Evolutionary conservation across 1,140 invertebrate species (phyloP).

Genomic region (Maconellicoccus hirsutus): DNA sequence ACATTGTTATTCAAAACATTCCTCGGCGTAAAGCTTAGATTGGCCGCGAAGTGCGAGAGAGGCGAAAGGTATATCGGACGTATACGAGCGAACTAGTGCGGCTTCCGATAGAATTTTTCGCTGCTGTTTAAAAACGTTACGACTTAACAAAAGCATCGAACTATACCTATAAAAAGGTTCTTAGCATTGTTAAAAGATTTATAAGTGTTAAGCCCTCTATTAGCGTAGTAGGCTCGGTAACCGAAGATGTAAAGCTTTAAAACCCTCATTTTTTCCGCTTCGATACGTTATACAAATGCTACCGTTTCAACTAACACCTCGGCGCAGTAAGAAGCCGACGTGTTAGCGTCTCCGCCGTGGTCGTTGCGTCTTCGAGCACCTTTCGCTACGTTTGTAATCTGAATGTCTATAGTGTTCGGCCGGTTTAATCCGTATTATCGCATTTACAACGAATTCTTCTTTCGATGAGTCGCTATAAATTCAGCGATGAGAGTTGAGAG

Average conservation of each 20-base stretch:
- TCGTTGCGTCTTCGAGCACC: background rate
- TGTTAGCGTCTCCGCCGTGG: no score
- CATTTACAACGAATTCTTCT: no score
- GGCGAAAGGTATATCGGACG: background rate
- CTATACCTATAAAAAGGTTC: constrained; percentile 10
- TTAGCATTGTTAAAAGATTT: constrained; percentile 22
- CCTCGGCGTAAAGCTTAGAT: background rate
- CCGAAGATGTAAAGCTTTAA: constrained; percentile 13
- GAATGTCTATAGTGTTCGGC: no score
- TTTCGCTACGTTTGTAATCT: no score
- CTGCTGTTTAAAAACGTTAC: constrained; percentile 16
- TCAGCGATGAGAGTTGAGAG: no score
- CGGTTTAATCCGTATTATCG: no score
- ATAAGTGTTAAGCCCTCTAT: constrained; percentile 18
- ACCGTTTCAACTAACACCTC: constrained; percentile 19
- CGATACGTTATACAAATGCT: constrained; percentile 21
- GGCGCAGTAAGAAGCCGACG: background rate
- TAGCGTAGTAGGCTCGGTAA: constrained; percentile 1
- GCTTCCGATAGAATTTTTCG: constrained; percentile 12
- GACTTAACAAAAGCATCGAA: background rate
- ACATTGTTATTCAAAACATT: constrained; percentile 12
- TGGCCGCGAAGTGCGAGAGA: background rate
- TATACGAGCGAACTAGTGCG: background rate
- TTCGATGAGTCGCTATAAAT: no score
- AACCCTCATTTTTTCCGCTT: constrained; percentile 18